Conservation (phyloP, 1,140 invertebrate species). For the Lasioglossum baleicum region DNA sequence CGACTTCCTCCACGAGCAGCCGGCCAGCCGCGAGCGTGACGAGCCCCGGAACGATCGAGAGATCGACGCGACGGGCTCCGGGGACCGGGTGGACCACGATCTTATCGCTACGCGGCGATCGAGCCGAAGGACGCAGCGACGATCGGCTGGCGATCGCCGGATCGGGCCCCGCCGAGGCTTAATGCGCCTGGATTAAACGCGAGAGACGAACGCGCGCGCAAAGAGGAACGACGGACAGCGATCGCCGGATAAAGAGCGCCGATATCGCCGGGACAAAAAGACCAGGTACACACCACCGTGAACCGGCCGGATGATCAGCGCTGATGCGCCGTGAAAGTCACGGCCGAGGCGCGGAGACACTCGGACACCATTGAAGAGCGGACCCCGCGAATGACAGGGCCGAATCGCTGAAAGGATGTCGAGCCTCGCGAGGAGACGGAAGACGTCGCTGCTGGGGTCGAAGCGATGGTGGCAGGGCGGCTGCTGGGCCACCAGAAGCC, state of each 20-base stretch:
- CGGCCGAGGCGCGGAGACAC: no score
- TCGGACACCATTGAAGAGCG: not conserved
- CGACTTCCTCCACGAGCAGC: not conserved
- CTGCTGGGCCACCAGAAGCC: constrained; percentile 77
- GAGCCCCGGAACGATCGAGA: no score
- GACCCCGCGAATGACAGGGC: not conserved
- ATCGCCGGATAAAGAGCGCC: not conserved
- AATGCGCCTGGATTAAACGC: not conserved
- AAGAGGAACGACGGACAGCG: not conserved
- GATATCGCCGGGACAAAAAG: not conserved
- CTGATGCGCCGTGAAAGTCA: not conserved
- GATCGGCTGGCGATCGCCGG: constrained; percentile 4
- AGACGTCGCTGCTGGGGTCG: constrained; percentile 73
- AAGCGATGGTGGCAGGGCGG: constrained; percentile 78
- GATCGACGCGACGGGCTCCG: not conserved
- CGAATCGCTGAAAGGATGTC: constrained; percentile 62
- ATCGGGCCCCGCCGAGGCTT: not conserved
- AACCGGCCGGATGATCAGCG: no score
- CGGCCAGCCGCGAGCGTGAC: not conserved
- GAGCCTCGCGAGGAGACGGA: constrained; percentile 72
- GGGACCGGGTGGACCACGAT: not conserved
- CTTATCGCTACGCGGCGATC: constrained; percentile 8
- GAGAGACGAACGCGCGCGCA: no score
- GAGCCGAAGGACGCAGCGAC: not conserved
- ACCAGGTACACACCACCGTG: not conserved